These are phyloP conservation scores for Ethmia dodecea DNA, from an alignment of 2,888 invertebrate genomes.

Conservation along the genomic window DNA sequence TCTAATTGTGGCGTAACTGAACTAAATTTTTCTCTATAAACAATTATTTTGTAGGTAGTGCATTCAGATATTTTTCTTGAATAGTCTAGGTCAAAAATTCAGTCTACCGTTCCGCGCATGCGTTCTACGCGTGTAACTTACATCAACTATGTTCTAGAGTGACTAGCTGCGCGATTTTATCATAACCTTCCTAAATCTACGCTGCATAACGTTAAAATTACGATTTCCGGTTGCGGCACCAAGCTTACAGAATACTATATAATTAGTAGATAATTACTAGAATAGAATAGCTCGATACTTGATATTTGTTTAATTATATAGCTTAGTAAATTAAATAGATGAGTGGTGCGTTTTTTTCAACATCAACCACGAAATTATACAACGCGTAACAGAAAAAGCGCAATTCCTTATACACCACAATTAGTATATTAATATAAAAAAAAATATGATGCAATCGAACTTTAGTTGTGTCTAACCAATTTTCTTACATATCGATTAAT, in stretches of 20 bases:
- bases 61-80: neutral
- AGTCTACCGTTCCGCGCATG: neutral
- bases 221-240: constrained; percentile 6
- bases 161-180: constrained; percentile 38
- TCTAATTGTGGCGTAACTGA: too few species aligned
- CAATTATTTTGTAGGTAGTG: too few species aligned
- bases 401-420: neutral
- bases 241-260: constrained; percentile 6
- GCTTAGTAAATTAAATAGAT: neutral
- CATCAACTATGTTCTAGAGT: constrained; percentile 14
- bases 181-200: constrained; percentile 11
- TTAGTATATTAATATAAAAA: too few species aligned
- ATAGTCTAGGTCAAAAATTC: neutral
- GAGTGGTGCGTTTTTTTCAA: neutral
- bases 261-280: neutral
- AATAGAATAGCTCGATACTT: neutral
- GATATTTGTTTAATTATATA: neutral
- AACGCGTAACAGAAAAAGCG: too few species aligned
- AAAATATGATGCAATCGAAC: too few species aligned
- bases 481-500: too few species aligned
- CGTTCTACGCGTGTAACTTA: constrained; percentile 2
- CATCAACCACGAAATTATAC: too few species aligned
- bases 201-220: neutral
- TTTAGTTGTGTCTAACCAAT: too few species aligned
- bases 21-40: too few species aligned